Base-by-base conservation (phyloP, 2,113 vertebrate species). In the Hemibagrus wyckioides region DNA sequence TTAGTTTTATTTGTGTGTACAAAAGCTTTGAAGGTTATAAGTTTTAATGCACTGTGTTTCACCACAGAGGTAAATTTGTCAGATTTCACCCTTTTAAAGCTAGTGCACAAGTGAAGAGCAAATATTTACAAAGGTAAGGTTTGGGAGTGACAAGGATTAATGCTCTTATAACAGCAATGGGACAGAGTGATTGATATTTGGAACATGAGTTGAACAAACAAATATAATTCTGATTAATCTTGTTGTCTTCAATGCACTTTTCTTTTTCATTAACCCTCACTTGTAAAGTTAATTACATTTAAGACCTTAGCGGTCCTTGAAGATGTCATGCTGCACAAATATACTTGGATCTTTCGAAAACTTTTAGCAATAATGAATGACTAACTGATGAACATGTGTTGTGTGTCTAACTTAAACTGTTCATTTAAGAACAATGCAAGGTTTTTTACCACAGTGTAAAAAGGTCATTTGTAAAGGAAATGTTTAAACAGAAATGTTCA, bases 321-420 rank as follows among this genome's bases (percentile, higher is more conserved):
- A 59, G 67, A 82, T 82, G 75, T 44, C 44, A 77, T 85, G 39
- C 15, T 77, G 73, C 61, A 86, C 85, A 79, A 33, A 82, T 59
- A 39, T 56, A 50, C 48, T 79, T 63, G 71, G 25, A 23, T 9
- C 36, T 30, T 82, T 63, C 0, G 59, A 39, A 82, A 82, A 82
- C 6, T 44, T 77, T 25, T 21, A 73, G 54, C 61, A 44, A 50
- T 82, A 86, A 86, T 73, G 17, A 82, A 86, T 82, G 65, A 69
- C 54, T 30, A 81, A 87, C 75, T 82, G 54, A 81, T 87, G 41
- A 82, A 87, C 80, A 63, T 50, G 67, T 73, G 80, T 75, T 57
- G 50, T 41, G 23, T 81, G 33, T 57, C 50, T 71, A 56, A 69
- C 85, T 50, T 81, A 57, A 71, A 41, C 25, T 14, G 73, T 23